These are phyloP conservation scores for Tragelaphus scriptus DNA, from an alignment of 2,113 vertebrate species.

Conservation along the genomic window DNA sequence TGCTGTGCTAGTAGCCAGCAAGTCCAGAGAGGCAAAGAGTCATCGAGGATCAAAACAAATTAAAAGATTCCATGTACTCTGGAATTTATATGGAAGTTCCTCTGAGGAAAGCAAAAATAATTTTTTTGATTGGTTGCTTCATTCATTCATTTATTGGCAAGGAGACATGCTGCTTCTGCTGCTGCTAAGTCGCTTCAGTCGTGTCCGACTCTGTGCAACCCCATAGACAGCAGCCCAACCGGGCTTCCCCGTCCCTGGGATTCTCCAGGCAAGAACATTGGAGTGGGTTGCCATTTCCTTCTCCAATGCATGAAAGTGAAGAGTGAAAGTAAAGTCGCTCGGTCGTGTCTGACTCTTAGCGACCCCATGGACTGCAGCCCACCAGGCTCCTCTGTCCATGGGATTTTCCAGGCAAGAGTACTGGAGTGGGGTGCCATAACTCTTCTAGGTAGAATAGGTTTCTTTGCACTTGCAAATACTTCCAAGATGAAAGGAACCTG, in stretches of 20 bases:
- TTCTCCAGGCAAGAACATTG: no score
- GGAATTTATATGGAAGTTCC: neutral
- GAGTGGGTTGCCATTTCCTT: no score
- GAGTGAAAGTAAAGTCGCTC: no score
- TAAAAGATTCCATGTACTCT: neutral
- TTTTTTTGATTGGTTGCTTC: neutral
- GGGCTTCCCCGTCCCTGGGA: rapidly evolving
- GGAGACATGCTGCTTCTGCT: neutral
- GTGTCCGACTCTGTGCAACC: no score
- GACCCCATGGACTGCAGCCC: no score
- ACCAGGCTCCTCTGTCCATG: no score
- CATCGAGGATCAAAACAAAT: neutral
- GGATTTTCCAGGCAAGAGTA: no score
- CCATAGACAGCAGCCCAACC: no score
- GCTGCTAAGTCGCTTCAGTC: no score
- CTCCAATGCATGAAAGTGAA: no score
- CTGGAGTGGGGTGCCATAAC: neutral
- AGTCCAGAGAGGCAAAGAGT: neutral
- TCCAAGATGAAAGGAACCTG: neutral
- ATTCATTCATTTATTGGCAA: neutral
- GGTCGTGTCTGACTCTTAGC: no score
- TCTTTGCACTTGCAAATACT: neutral
- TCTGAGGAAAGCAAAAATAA: neutral
- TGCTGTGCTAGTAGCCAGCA: neutral
- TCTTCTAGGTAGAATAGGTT: neutral